Conservation (phyloP, 2,888 invertebrate genomes). For the Nasonovia ribisnigri region DNA sequence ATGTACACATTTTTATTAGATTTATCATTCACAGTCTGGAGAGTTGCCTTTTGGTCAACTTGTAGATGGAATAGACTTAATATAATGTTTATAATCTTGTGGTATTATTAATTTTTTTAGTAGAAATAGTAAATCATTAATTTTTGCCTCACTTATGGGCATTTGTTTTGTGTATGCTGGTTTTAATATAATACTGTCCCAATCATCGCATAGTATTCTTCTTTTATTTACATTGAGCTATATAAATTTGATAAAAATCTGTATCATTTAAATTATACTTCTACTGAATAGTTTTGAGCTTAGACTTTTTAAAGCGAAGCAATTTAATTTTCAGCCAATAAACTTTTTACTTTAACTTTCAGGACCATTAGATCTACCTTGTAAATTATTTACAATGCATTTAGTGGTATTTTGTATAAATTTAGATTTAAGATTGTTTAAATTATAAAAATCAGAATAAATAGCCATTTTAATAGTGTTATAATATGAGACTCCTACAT, state of each 20-base stretch:
- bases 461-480: no score
- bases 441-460: no score
- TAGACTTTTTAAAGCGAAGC: constrained; percentile 41
- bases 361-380: neutral
- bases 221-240: constrained; percentile 27
- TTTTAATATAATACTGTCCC: neutral
- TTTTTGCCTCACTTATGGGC: constrained; percentile 30
- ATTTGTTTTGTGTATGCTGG: constrained; percentile 9
- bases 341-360: no score
- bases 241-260: constrained; percentile 19
- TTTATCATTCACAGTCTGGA: constrained; percentile 1
- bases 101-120: neutral
- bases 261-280: constrained; percentile 35
- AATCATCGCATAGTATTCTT: neutral
- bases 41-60: constrained; percentile 25
- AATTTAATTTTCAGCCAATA: constrained; percentile 43
- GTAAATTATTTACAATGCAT: neutral
- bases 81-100: neutral
- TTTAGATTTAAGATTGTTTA: constrained; percentile 1
- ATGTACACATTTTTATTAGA: no score
- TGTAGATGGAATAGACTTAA: constrained; percentile 22
- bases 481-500: no score
- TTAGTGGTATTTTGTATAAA: constrained; percentile 11
- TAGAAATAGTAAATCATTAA: constrained; percentile 31
- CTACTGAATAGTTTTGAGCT: constrained; percentile 17